Conservation (phyloP, 2,888 invertebrate genomes). For the Oithona nana region DNA sequence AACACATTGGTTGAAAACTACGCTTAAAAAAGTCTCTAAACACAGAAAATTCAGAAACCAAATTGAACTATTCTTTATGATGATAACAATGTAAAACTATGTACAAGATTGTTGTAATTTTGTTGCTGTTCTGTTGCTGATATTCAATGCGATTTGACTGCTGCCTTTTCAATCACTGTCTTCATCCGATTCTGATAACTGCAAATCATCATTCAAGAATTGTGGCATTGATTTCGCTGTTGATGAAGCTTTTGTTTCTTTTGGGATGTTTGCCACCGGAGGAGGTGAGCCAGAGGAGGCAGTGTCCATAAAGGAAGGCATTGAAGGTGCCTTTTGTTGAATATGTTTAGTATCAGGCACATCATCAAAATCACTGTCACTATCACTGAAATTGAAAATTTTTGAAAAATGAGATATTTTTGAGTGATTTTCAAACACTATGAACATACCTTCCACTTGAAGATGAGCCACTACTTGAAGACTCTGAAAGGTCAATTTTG, state of each 20-base stretch:
- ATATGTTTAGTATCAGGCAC: not conserved
- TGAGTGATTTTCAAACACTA: not conserved
- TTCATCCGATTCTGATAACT: conserved; percentile 14
- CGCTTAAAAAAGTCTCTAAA: too few species aligned
- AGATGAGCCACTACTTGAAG: conserved; percentile 10
- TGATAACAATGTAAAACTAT: too few species aligned
- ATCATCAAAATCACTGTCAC: conserved; percentile 11
- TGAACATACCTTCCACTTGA: conserved; percentile 7
- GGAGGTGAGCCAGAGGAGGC: too few species aligned
- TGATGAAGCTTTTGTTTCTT: too few species aligned
- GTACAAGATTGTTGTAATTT: too few species aligned
- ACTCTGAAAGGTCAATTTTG: not conserved
- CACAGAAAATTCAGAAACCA: too few species aligned
- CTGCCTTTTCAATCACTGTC: not conserved
- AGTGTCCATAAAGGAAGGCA: conserved; percentile 4
- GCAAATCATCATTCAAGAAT: conserved; percentile 13
- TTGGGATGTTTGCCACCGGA: too few species aligned
- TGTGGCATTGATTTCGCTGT: conserved; percentile 2
- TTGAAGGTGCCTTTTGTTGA: not conserved
- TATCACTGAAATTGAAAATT: conserved; percentile 12
- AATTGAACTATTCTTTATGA: too few species aligned
- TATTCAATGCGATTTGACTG: too few species aligned
- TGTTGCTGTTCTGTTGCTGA: too few species aligned
- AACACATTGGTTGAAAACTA: too few species aligned
- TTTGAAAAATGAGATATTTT: not conserved